Evolutionary conservation across 2,797 vertebrate species (phyloP), one percentile per base, ranked within the genome.

Genomic region (Sylvilagus floridanus): DNA sequence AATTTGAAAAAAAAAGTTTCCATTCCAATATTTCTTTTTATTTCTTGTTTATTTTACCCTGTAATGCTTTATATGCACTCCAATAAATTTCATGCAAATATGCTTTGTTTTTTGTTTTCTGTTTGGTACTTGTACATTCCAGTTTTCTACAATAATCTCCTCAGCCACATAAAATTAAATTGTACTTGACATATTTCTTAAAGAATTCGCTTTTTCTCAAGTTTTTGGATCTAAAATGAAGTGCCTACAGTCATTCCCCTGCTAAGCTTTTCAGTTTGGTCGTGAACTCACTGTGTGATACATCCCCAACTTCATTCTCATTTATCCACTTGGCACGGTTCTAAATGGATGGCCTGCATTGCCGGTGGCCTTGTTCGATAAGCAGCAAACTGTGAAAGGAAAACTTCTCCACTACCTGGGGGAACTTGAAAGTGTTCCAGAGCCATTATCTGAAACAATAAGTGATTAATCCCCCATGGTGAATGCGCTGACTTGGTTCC

Each of bases 101-200:
- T 88, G 77, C 84, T 93, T 88, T 84, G 14, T 89, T 63, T 57
- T 95, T 97, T 68, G 37, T 86, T 95, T 95, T 93, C 77, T 90
- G 24, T 96, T 96, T 88, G 35, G n/a, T 76, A 91, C 57, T 83
- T 92, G 28, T 96, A 12, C 35, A 37, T 0, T 95, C 0, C 63
- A 52, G 66, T 90, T 96, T 73, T 92, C 52, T 94, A 83, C 47
- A 95, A 32, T 62, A 82, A 65, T 30, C 66, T 96, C 90, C 87
- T 96, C 30, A 72, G 82, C 57, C 22, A 6, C 66, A 5, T 84
- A 47, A 85, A 96, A 76, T 11, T 66, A 92, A 89, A 85, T 16
- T 68, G 37, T 37, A 66, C n/a, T 94, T 86, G 17, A 10, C 42
- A 30, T 63, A 88, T 84, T 97, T 14, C 52, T 96, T 86, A 84